Evolutionary conservation across 2,888 invertebrate genomes (phyloP).

Genomic region (Rhagonycha lutea): DNA sequence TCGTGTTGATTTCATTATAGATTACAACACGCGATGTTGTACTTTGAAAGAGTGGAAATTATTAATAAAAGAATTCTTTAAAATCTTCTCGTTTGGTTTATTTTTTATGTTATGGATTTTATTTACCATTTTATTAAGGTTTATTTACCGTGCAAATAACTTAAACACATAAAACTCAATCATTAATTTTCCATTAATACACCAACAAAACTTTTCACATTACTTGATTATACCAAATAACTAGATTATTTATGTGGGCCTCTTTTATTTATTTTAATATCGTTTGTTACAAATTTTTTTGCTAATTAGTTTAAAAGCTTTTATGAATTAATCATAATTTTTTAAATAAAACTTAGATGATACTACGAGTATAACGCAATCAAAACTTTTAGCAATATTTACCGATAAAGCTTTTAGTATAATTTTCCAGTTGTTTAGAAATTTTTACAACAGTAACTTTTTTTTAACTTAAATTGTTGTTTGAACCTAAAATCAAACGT

Average conservation of each 20-base stretch:
- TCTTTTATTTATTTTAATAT: background rate
- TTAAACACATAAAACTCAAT: background rate
- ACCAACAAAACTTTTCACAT: background rate
- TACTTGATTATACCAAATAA: background rate
- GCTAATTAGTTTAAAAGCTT: background rate
- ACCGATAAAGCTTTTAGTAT: background rate
- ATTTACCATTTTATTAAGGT: background rate
- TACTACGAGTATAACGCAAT: background rate
- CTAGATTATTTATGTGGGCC: background rate
- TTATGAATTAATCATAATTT: background rate
- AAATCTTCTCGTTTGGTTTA: background rate
- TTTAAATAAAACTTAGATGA: background rate
- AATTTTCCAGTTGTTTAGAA: background rate
- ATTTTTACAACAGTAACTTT: background rate
- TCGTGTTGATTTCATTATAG: conserved; percentile 32
- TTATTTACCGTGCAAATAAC: background rate
- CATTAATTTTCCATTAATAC: background rate
- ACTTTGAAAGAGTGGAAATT: conserved; percentile 27
- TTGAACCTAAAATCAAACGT: background rate
- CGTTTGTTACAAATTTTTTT: background rate
- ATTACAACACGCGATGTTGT: conserved; percentile 31
- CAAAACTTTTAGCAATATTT: background rate
- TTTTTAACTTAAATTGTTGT: background rate
- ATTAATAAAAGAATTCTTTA: conserved; percentile 18
- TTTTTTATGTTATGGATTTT: background rate